Percentiles rank a stretch among this genome's conserved stretches.
phyloP scores from a whole-genome alignment of 35 echinoderm and acorn worm species.

The Strongylocentrotus purpuratus region DNA sequence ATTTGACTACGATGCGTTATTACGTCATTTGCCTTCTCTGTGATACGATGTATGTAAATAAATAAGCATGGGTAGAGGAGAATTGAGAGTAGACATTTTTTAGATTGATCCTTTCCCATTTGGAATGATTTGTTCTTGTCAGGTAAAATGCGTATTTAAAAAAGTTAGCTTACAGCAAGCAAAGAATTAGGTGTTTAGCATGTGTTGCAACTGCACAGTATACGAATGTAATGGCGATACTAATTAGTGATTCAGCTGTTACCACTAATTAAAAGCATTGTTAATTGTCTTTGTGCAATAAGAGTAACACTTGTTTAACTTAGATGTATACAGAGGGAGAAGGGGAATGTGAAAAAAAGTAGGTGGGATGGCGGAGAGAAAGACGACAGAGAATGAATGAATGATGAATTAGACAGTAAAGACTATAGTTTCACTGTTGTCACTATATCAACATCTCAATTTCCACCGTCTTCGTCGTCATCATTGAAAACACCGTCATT shows the following conservation, averaged over 20 bases:
- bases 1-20: too few relatives aligned
- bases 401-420: too few relatives aligned
- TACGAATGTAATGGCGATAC: neutral
- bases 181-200: neutral
- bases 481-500: neutral
- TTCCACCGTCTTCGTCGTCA: neutral
- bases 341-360: neutral
- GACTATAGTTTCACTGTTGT: neutral
- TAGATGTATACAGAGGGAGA: too few relatives aligned
- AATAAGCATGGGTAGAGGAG: too few relatives aligned
- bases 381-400: neutral
- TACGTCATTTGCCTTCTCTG: too few relatives aligned
- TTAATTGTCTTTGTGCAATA: neutral
- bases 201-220: too few relatives aligned
- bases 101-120: too few relatives aligned
- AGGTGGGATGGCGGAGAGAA: neutral
- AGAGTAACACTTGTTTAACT: neutral
- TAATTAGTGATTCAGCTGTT: neutral
- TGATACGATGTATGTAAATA: too few relatives aligned
- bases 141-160: too few relatives aligned
- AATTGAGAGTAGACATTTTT: too few relatives aligned
- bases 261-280: neutral
- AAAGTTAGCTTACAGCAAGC: neutral
- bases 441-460: neutral
- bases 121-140: too few relatives aligned